Evolutionary conservation across 2,113 vertebrate genomes (phyloP).

Genomic region (Oenanthe melanoleuca): DNA sequence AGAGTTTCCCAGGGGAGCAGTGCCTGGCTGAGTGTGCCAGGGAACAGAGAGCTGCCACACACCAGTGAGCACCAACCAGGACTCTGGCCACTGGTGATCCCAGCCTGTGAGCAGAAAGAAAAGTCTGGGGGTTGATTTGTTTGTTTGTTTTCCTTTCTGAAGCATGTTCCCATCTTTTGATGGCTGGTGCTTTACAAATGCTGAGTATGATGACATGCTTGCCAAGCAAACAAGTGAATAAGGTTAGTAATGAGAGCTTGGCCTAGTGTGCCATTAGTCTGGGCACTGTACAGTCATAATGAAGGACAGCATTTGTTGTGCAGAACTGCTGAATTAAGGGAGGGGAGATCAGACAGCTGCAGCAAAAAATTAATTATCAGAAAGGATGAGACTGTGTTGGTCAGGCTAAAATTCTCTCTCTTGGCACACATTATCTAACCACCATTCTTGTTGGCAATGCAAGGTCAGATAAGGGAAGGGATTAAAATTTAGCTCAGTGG

Average conservation of each 20-base stretch:
- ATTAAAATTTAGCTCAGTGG: background rate
- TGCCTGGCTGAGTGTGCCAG: fast-evolving
- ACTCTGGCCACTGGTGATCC: background rate
- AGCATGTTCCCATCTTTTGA: background rate
- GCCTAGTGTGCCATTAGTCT: background rate
- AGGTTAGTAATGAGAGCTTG: background rate
- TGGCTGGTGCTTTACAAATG: background rate
- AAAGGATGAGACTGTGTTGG: background rate
- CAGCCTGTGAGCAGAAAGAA: background rate
- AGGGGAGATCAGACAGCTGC: background rate
- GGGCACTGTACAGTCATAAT: background rate
- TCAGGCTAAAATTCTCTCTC: background rate
- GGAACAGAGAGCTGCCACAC: background rate
- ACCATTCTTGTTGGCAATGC: background rate
- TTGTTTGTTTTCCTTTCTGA: background rate
- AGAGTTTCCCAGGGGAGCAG: background rate
- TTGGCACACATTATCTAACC: background rate
- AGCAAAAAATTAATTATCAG: background rate
- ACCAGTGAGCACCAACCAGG: background rate
- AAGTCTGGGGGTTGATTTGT: background rate
- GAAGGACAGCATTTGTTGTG: background rate
- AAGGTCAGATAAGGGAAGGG: background rate
- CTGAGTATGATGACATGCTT: background rate
- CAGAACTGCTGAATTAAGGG: background rate
- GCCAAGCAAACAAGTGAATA: background rate